Conservation (phyloP, 2,797 vertebrate species). For the Prunella strophiata region DNA sequence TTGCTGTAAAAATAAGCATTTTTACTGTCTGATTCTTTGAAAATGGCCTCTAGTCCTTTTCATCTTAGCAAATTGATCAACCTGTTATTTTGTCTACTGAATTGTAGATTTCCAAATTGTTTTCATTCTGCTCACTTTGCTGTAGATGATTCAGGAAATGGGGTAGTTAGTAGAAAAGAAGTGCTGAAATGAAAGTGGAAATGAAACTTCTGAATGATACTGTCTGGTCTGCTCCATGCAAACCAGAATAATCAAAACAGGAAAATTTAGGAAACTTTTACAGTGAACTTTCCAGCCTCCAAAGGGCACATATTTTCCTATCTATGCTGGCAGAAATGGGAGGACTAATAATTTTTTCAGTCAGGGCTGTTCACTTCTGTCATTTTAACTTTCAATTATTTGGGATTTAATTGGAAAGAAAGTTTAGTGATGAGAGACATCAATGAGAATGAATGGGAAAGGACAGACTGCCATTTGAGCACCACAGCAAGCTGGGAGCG, state of each 20-base stretch:
- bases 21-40: neutral
- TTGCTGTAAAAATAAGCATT: neutral
- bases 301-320: neutral
- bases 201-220: neutral
- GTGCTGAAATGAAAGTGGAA: neutral
- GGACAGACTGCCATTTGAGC: neutral
- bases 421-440: neutral
- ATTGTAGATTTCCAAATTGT: neutral
- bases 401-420: neutral
- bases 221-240: neutral
- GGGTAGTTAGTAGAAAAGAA: neutral
- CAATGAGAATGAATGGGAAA: neutral
- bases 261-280: neutral
- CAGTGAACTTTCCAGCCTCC: neutral
- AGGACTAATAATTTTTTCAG: neutral
- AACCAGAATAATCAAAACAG: neutral
- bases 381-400: neutral
- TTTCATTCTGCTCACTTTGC: conserved; percentile 1
- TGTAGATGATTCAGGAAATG: neutral
- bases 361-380: neutral
- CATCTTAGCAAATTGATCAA: neutral
- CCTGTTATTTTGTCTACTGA: neutral
- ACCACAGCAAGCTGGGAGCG: neutral
- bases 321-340: neutral
- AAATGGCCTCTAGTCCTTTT: neutral